Evolutionary conservation across 2,888 invertebrate genomes (phyloP), one percentile per base, ranked within the genome.

Genomic region (Drosophila subquinaria): DNA sequence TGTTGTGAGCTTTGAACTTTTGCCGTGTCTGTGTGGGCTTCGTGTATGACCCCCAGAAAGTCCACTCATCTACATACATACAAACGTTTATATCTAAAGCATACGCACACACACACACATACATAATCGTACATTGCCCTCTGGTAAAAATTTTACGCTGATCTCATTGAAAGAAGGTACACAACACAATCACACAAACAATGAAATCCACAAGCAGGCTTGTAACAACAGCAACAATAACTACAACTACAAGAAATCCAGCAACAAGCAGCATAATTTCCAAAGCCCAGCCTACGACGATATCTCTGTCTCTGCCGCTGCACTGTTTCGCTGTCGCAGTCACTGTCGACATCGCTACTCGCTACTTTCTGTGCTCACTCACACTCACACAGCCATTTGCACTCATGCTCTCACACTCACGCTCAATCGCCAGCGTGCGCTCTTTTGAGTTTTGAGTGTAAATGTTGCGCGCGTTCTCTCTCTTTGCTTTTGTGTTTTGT

Each of bases 71-170:
- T 23, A 57, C 53, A 70, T 43, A 61, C 59, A 50, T 47, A 47
- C 47, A 56, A 33, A 47, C 40, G 38, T 4, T 20, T n/a, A 38
- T 33, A 20, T 11, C 45, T 11, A 13, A 23, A 10, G 3, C 59
- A 55, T 35, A 30, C 30, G 30, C 56, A 55, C 59, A 60, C 50
- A 61, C 60, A 57, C 48, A 74, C 43, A 69, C 53, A 62, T 38
- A 69, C 53, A 76, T 81, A 88, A 84, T 84, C 83, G 83, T 84
- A 86, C 83, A 65, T 88, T 88, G 83, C 83, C 83, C 83, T 88
- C 83, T 65, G 71, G 45, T 62, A 65, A 81, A 71, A 79, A 71
- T 65, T 65, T 51, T 77, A 75, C 89, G 88, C 85, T 85, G 89
- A 85, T 89, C 89, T 85, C 85, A 85, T 87, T 87, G 82, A 84